Evolutionary conservation across 2,797 vertebrate genomes (phyloP).

Genomic region (Coregonus suidteri): DNA sequence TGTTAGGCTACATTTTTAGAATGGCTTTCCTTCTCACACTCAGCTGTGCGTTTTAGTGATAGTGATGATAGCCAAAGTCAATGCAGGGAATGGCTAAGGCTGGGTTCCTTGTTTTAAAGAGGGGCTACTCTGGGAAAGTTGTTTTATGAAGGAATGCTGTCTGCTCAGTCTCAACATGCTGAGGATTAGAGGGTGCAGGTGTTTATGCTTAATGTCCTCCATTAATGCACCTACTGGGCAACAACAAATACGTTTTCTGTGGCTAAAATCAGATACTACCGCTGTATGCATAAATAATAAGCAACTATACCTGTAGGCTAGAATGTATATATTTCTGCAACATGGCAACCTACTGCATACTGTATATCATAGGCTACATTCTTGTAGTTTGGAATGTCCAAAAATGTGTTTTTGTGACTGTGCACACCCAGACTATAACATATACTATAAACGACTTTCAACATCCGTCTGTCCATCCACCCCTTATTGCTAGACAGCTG

Average conservation of each 20-base stretch:
- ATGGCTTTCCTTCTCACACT: not conserved
- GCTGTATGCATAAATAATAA: not conserved
- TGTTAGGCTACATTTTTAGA: not conserved
- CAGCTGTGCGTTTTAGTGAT: not conserved
- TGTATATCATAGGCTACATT: not conserved
- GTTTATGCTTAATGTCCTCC: conserved; percentile 24
- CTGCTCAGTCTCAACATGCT: conserved; percentile 57
- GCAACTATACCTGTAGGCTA: not conserved
- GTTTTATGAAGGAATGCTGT: conserved; percentile 58
- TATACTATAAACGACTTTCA: not conserved
- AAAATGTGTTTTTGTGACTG: not conserved
- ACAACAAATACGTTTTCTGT: conserved; percentile 4
- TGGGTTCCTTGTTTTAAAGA: conserved; percentile 31
- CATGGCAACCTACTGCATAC: not conserved
- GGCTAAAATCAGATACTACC: not conserved
- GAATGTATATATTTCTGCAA: not conserved
- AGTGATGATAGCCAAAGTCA: conserved; percentile 5
- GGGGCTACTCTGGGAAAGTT: conserved; percentile 44
- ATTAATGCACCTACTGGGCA: not conserved
- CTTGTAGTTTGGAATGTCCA: not conserved
- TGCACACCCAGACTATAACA: not conserved
- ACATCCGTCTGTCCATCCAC: not conserved
- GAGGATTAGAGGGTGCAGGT: conserved; percentile 23
- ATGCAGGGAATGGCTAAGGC: conserved; percentile 20
- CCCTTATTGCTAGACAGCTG: no score